Evolutionary conservation across 2,888 invertebrate species (phyloP), one percentile per base, ranked within the genome.

Genomic region (Tachystola acroxantha): DNA sequence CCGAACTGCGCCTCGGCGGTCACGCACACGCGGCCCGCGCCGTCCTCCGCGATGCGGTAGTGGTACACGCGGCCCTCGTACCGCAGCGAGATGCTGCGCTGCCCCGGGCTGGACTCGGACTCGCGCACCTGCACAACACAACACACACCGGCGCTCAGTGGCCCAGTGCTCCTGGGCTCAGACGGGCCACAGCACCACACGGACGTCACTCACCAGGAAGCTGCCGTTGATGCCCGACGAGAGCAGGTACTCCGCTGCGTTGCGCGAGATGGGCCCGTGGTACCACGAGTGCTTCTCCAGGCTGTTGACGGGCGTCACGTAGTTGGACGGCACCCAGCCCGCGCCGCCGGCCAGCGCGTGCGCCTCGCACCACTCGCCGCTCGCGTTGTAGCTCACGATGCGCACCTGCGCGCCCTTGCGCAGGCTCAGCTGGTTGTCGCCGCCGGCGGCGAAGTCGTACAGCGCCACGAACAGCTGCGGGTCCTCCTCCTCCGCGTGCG

Each of bases 341-440:
- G 98, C 96, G 48, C 76, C 79, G 44, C 96, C 96, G 30, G 91
- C 89, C 39, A 93, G 90, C 30, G 97, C 95, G 76, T 98, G 96
- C 7, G 98, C 99, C 82, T 99, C 99, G 82, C 99, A 99, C 99
- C 99, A 99, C 88, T 99, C 99, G 36, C 98, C 98, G 61, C 97
- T 97, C 79, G 97, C 97, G 88, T 99, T 99, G 88, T 99, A 99
- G 72, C 96, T 96, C 65, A 99, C 90, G 65, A 99, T 98, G 53
- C 96, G 92, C 51, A 99, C 96, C 90, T 98, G 97, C 85, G 44
- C 69, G 93, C 96, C 97, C 90, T 97, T 97, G 73, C 95, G 94
- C 54, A 99, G 91, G 71, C 95, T 95, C 56, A 99, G 91, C 82
- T 99, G 98, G 87, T 99, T 98, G 74, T 98, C 98, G 36, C 98